Evolutionary conservation across 2,797 vertebrate genomes (phyloP).

Genomic region (Melanotaenia nigrans): DNA sequence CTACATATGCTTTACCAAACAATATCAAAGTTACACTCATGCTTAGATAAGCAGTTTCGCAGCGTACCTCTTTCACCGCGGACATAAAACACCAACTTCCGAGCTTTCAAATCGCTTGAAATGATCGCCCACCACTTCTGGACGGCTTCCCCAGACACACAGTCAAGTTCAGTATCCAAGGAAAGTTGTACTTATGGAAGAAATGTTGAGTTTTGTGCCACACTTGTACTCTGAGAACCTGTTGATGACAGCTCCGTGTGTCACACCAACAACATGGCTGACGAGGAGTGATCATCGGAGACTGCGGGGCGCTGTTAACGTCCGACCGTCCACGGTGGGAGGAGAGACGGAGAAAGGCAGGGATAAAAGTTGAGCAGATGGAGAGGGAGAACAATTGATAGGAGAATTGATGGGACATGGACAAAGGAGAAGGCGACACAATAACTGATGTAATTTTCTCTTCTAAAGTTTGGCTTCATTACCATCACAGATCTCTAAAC

Average conservation of each 20-base stretch:
- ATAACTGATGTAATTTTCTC: not conserved
- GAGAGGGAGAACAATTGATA: constrained; percentile 19
- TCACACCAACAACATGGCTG: constrained; percentile 84
- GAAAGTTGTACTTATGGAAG: not conserved
- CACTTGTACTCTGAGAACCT: constrained; percentile 59
- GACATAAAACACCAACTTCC: constrained; percentile 44
- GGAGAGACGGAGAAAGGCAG: constrained; percentile 48
- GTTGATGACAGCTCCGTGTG: constrained; percentile 80
- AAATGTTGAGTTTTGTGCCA: constrained; percentile 34
- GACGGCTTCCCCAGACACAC: not conserved
- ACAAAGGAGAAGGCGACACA: not conserved
- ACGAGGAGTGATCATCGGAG: constrained; percentile 53
- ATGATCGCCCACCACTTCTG: constrained; percentile 21
- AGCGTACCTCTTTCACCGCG: constrained; percentile 61
- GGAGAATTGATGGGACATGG: constrained; percentile 1
- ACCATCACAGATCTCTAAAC: not conserved
- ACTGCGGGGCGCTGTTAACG: constrained; percentile 58
- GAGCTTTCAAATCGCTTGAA: constrained; percentile 14
- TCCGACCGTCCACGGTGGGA: constrained; percentile 55
- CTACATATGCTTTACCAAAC: constrained; percentile 8
- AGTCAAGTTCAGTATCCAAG: not conserved
- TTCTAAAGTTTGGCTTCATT: not conserved
- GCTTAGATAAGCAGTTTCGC: constrained; percentile 73
- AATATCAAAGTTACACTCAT: constrained; percentile 60
- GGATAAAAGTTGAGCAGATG: constrained; percentile 33